Evolutionary conservation across 1,140 invertebrate species (phyloP).

Genomic region (Calliopsis andreniformis): DNA sequence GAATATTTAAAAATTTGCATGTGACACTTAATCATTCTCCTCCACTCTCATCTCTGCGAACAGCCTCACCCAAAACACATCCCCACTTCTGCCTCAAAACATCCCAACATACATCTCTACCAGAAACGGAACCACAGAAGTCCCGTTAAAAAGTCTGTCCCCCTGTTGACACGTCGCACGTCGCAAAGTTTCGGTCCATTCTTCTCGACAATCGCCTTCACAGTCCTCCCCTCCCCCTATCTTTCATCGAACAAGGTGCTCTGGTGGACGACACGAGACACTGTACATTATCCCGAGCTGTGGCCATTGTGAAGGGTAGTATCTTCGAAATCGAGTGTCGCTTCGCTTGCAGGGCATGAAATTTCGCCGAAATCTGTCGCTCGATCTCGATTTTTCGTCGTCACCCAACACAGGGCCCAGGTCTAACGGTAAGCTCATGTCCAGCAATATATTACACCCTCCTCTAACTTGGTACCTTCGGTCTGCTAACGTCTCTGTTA

Average conservation of each 20-base stretch:
- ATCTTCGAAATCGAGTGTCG: conserved; percentile 25
- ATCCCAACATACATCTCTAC: no score
- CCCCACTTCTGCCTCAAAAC: no score
- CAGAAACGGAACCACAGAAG: no score
- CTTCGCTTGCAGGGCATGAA: conserved; percentile 17
- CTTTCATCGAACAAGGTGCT: conserved; percentile 1
- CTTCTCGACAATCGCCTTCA: no score
- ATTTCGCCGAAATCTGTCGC: conserved; percentile 28
- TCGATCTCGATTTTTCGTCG: conserved; percentile 31
- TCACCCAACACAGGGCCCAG: background rate
- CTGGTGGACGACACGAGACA: background rate
- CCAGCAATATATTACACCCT: conserved; percentile 43
- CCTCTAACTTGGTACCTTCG: background rate
- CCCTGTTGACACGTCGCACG: no score
- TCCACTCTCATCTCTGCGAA: no score
- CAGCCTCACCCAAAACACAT: no score
- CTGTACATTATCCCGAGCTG: background rate
- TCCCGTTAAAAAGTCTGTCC: no score
- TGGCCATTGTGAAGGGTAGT: background rate
- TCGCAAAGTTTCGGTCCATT: no score
- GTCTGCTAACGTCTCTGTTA: conserved; percentile 46
- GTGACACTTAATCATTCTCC: no score
- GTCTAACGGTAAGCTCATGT: conserved; percentile 38
- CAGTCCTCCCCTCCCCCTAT: background rate
- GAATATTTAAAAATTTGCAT: no score